Conservation (phyloP, 1,140 invertebrate genomes). For the Brachionus rubens region DNA sequence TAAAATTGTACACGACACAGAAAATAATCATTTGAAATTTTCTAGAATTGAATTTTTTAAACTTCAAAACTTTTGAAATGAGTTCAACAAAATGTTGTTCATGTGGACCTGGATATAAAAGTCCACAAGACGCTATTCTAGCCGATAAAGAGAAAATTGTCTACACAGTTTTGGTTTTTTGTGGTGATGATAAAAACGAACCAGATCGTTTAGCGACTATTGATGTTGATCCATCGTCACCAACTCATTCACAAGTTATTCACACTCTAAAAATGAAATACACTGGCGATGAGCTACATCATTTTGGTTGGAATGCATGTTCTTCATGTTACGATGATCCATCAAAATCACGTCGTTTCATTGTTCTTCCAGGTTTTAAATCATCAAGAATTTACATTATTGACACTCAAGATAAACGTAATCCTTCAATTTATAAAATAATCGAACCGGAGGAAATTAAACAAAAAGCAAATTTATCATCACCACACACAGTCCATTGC, state of each 20-base stretch:
- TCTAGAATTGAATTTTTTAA: too few species aligned
- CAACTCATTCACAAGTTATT: constrained; percentile 83
- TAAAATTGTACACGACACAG: too few species aligned
- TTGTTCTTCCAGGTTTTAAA: constrained; percentile 77
- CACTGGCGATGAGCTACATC: constrained; percentile 83
- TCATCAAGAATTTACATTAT: constrained; percentile 81
- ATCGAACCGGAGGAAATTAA: constrained; percentile 69
- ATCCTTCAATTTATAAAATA: constrained; percentile 68
- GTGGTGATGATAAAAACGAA: constrained; percentile 48
- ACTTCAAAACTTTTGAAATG: too few species aligned
- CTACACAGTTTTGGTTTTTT: constrained; percentile 80
- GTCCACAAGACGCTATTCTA: constrained; percentile 74
- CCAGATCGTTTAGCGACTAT: constrained; percentile 84
- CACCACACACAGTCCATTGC: constrained; percentile 90
- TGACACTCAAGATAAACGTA: constrained; percentile 70
- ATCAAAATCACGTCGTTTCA: constrained; percentile 68
- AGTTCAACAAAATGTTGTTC: not conserved
- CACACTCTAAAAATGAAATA: constrained; percentile 75
- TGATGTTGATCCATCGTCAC: constrained; percentile 81
- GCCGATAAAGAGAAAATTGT: constrained; percentile 78
- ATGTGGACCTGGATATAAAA: constrained; percentile 57
- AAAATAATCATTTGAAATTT: too few species aligned
- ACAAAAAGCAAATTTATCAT: constrained; percentile 67
- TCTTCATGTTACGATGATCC: constrained; percentile 76
- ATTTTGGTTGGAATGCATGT: constrained; percentile 92